Percentiles rank a stretch among this genome's conserved stretches.
Conservation (phyloP, 2,797 vertebrate species). For the Vultur gryphus region DNA sequence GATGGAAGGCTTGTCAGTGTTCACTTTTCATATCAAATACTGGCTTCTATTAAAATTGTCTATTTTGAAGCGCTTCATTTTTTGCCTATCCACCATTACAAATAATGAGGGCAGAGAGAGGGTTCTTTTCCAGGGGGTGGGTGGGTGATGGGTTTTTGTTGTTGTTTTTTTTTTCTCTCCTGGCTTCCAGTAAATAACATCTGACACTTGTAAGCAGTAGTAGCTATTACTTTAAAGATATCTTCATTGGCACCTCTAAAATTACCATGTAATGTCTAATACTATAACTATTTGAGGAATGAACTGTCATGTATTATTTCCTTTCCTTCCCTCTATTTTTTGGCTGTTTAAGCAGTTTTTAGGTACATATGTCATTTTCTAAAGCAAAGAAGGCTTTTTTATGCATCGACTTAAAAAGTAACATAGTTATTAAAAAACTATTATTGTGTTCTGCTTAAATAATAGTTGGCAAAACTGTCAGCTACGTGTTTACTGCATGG, state of each 20-base stretch:
- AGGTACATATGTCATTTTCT: neutral
- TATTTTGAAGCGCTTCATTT: neutral
- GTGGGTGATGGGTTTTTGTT: neutral
- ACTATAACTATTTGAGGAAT: neutral
- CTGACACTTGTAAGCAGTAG: neutral
- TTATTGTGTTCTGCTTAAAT: neutral
- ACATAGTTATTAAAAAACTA: neutral
- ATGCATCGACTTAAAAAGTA: neutral
- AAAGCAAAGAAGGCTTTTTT: neutral
- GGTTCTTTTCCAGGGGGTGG: fast-evolving
- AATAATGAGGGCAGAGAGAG: neutral
- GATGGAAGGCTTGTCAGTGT: neutral
- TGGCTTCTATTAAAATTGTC: neutral
- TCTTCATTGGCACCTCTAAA: neutral
- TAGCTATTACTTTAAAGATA: neutral
- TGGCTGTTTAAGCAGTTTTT: neutral
- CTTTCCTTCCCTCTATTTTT: neutral
- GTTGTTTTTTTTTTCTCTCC: neutral
- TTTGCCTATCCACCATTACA: neutral
- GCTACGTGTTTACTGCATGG: neutral
- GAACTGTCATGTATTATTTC: neutral
- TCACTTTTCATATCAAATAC: neutral
- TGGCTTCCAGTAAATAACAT: neutral
- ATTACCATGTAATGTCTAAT: neutral
- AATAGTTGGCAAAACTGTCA: neutral